Evolutionary conservation across 2,888 invertebrate genomes (phyloP), one percentile per base, ranked within the genome.

Genomic region (Drosophila longiperda): DNA sequence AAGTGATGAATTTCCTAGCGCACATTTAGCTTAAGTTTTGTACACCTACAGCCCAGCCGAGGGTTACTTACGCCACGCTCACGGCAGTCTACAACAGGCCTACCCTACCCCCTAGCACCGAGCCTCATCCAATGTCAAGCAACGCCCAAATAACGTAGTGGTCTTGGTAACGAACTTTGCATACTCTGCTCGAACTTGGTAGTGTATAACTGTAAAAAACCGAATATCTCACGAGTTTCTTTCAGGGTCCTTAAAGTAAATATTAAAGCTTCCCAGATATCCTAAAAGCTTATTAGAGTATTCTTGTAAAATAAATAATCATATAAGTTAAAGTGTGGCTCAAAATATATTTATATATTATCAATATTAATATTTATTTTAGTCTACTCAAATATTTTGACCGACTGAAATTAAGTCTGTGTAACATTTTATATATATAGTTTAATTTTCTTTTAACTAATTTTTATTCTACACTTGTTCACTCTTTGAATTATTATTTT

Each of bases 11-110:
- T 89, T 86, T 91, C 83, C 73, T 82, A 78, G 85, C 86, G 75
- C 81, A 85, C 86, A 84, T 87, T 81, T 85, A 83, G 90, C 89
- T 92, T 92, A 92, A 92, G 91, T 92, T 92, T 81, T 84, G 83
- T 80, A 83, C 80, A 40, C 64, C 68, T 55, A 82, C 72, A 66
- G 63, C 58, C 38, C 52, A 53, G 49, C 54, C 72, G 42, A 67
- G 64, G 71, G 82, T 71, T 78, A 75, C 79, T 84, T 73, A 66
- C 82, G 69, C 66, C 78, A 73, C 67, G 78, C 83, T 78, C 90
- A 83, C 67, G 66, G 71, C 59, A 68, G 58, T 48, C 42, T 50
- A 45, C 42, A 45, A 23, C 15, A 45, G 66, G 69, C 62, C 79
- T 55, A 65, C 36, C 60, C 61, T 42, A 20, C 29, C 29, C 38